A percentile compares a stretch with the other conserved stretches of the same genome.
phyloP scores from a whole-genome alignment of 2,888 invertebrate genomes.

The Harpagoxenus sublaevis region DNA sequence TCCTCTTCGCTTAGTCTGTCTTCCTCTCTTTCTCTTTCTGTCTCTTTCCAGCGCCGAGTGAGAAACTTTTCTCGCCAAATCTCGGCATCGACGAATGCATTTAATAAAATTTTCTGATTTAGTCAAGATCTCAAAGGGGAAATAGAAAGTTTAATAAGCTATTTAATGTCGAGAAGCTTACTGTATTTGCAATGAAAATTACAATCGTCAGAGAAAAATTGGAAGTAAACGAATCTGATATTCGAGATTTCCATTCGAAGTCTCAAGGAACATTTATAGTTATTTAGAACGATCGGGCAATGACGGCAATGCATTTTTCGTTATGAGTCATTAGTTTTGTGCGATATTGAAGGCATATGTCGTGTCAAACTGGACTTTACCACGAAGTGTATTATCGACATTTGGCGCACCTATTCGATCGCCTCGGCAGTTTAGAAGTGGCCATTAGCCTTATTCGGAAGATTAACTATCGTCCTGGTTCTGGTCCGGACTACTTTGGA shows the following conservation, averaged over 20 bases:
- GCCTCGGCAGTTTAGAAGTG: constrained; percentile 70
- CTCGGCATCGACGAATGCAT: constrained; percentile 64
- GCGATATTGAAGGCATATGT: constrained; percentile 62
- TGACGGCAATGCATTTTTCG: constrained; percentile 37
- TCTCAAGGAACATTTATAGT: constrained; percentile 13
- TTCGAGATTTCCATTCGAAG: not conserved
- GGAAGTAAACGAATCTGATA: not conserved
- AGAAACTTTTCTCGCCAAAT: constrained; percentile 65
- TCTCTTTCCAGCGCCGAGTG: constrained; percentile 35
- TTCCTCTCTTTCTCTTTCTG: constrained; percentile 38
- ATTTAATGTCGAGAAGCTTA: constrained; percentile 1
- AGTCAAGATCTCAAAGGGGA: constrained; percentile 32
- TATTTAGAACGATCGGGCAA: constrained; percentile 1
- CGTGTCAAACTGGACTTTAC: constrained; percentile 56
- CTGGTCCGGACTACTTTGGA: constrained; percentile 56
- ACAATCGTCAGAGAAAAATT: not conserved
- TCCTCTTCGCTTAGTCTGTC: constrained; percentile 38
- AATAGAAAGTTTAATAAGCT: constrained; percentile 23
- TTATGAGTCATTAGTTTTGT: constrained; percentile 60
- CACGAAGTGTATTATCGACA: constrained; percentile 70
- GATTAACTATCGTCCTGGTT: constrained; percentile 72
- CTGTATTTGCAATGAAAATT: constrained; percentile 7
- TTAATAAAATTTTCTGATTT: constrained; percentile 66
- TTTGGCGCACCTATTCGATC: constrained; percentile 72
- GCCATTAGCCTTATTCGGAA: constrained; percentile 74